Percentiles rank a stretch among this genome's conserved stretches.
These are phyloP conservation scores for Harpalus rubripes DNA, from an alignment of 2,888 invertebrate genomes.

Conservation along the genomic window DNA sequence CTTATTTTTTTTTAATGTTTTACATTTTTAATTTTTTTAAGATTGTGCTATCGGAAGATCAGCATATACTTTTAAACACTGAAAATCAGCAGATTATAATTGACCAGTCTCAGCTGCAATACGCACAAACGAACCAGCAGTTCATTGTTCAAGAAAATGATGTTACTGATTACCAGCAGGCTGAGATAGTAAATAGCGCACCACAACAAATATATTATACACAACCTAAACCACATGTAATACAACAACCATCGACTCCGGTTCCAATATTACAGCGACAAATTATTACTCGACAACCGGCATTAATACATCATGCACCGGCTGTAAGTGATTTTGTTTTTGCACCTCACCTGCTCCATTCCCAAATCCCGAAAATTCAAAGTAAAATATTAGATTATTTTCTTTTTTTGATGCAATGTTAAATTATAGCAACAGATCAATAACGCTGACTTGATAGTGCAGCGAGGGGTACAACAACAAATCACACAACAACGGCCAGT, in stretches of 20 bases:
- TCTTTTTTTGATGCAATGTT: conserved; percentile 11
- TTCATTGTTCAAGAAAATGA: conserved; percentile 70
- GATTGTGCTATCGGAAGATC: conserved; percentile 74
- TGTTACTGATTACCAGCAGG: conserved; percentile 68
- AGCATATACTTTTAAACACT: conserved; percentile 76
- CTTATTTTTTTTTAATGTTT: neutral
- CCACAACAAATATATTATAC: conserved; percentile 73
- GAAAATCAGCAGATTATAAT: conserved; percentile 76
- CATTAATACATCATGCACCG: conserved; percentile 13
- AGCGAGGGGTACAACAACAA: conserved; percentile 25
- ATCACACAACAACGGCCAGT: neutral
- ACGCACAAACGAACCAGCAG: conserved; percentile 71
- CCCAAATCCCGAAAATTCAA: neutral
- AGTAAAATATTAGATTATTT: no score
- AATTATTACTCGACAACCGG: conserved; percentile 30
- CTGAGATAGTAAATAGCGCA: conserved; percentile 56
- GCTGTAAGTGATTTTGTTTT: conserved; percentile 58
- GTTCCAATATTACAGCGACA: conserved; percentile 63
- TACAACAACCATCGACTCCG: conserved; percentile 56
- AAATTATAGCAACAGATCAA: conserved; percentile 32
- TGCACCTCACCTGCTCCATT: conserved; percentile 10
- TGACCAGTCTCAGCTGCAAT: conserved; percentile 73
- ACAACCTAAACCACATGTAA: conserved; percentile 46
- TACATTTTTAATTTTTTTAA: conserved; percentile 53
- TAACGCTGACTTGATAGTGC: conserved; percentile 33